Evolutionary conservation across 1,140 invertebrate species (phyloP), one percentile per base, ranked within the genome.

Genomic region (Lerema accius): DNA sequence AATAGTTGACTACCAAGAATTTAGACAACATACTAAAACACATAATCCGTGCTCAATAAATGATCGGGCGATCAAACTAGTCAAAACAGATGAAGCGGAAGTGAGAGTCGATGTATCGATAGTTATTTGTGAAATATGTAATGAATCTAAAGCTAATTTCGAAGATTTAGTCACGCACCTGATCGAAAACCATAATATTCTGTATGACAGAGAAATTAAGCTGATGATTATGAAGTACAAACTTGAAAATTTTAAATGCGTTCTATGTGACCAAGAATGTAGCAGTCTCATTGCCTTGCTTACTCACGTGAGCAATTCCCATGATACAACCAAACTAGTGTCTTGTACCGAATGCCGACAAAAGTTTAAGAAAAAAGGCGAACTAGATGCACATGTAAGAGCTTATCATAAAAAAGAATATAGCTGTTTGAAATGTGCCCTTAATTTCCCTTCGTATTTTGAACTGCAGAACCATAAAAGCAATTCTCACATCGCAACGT

Each of bases 71-170:
- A 62, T 84, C n/a, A 61, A 51, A 62, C 43, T 60, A 15, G 50
- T 79, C 4, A 70, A 72, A 63, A 43, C 69, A 0, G 16, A 49
- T 5, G 69, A 80, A 11, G 45, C 62, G 1, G 78, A 81, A 69
- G 58, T 85, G 3, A 85, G 85, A 72, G 67, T 89, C 0, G 86
- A 89, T 59, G 63, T 85, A 1, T 86, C 86, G 4, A 51, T 75
- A 16, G 61, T 80, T 0, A 51, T 59, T 26, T 89, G 86, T 53
- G 65, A 75, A 23, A 40, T 76, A 10, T 89, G 86, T 55, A 46
- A 69, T 5, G 58, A 78, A 51, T 19, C 35, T 4, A 82, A 80
- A 14, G 14, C 50, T 0, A 65, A 46, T 60, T 71, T 78, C 9
- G 65, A 84, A 9, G 60, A 71, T 7, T 58, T 86, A 2, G 11